Evolutionary conservation across 2,113 vertebrate species (phyloP).

Genomic region (Chloroceryle aenea): DNA sequence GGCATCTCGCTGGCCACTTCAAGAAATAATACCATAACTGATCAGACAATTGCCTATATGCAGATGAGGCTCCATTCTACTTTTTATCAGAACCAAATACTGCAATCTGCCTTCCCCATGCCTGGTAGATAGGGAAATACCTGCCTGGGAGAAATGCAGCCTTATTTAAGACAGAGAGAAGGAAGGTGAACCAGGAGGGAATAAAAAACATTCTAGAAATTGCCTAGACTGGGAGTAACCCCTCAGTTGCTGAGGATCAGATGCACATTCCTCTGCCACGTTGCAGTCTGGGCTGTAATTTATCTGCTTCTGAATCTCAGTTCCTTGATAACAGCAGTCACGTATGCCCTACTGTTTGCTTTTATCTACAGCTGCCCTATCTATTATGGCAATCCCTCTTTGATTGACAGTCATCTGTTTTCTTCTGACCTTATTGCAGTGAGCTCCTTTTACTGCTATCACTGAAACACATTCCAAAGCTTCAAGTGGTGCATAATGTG

Average conservation of each 20-base stretch:
- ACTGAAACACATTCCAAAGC: slow-evolving; percentile 2
- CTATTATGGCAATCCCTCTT: not conserved
- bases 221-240: not conserved
- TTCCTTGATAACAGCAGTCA: slow-evolving; percentile 8
- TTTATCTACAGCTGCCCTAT: not conserved
- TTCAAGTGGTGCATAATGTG: slow-evolving; percentile 12
- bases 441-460: not conserved
- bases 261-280: not conserved
- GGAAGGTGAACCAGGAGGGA: not conserved
- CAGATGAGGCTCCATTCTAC: not conserved
- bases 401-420: slow-evolving; percentile 38
- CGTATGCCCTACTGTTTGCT: not conserved
- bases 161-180: not conserved
- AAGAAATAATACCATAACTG: not conserved
- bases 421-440: slow-evolving; percentile 32
- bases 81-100: not conserved
- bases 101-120: not conserved
- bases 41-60: not conserved
- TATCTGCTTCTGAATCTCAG: not conserved
- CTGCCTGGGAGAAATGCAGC: not conserved
- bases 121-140: not conserved
- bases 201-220: not conserved
- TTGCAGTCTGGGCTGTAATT: not conserved
- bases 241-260: not conserved
- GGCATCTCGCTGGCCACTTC: not conserved